Conservation (phyloP, 30 jellyfish, hydroid and myxozoan genomes). For the Aurelia sp. region DNA sequence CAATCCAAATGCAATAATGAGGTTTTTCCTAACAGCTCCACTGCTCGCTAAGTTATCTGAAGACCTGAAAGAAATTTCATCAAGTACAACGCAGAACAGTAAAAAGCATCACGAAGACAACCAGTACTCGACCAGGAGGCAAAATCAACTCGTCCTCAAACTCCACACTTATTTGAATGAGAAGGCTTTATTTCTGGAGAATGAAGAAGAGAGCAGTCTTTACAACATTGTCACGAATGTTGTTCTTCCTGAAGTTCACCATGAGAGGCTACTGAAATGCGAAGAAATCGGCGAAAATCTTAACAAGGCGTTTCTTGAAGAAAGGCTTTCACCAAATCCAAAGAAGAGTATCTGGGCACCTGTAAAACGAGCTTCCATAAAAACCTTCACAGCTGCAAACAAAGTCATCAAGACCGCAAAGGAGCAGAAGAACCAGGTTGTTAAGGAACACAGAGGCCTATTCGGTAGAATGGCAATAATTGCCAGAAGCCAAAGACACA, state of each 20-base stretch:
- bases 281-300: background rate
- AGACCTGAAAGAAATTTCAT: conserved; percentile 22
- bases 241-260: background rate
- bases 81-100: background rate
- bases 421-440: conserved; percentile 18
- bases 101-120: conserved; percentile 15
- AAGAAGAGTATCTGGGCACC: background rate
- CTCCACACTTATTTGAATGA: no score
- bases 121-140: conserved; percentile 8
- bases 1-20: conserved; percentile 27
- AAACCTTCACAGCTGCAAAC: background rate
- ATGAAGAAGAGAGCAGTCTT: conserved; percentile 6
- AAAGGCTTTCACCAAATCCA: background rate
- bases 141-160: background rate
- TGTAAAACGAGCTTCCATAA: background rate
- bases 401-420: background rate
- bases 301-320: conserved; percentile 7
- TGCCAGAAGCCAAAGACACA: conserved; percentile 18
- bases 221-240: conserved; percentile 8
- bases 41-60: conserved; percentile 1
- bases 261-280: conserved; percentile 1
- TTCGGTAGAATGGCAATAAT: conserved; percentile 13
- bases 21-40: conserved; percentile 40
- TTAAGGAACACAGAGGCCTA: background rate
- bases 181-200: no score